Evolutionary conservation across 2,888 invertebrate species (phyloP).

Genomic region (Gerosis bhagava): DNA sequence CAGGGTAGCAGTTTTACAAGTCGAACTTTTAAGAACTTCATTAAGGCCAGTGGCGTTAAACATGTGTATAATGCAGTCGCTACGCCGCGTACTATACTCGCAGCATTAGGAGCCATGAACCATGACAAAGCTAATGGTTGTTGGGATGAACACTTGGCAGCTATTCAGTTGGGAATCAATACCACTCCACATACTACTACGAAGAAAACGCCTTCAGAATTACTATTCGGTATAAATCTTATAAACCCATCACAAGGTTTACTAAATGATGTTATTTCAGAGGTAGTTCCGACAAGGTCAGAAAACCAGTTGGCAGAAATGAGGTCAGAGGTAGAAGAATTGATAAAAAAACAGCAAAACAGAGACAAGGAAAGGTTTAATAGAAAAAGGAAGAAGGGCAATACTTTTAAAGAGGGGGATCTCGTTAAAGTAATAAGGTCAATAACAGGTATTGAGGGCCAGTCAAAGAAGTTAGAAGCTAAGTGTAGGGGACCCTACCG

Average conservation of each 20-base stretch:
- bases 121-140: background rate
- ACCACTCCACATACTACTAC: constrained; percentile 5
- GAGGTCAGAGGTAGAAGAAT: no score
- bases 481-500: constrained; percentile 34
- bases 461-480: constrained; percentile 29
- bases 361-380: background rate
- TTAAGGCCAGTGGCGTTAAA: background rate
- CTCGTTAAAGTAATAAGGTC: background rate
- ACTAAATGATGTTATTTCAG: no score
- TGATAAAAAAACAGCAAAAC: background rate
- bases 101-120: background rate
- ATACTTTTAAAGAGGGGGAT: background rate
- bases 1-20: background rate
- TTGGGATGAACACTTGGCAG: constrained; percentile 11
- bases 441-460: constrained; percentile 4
- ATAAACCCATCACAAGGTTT: no score
- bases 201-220: constrained; percentile 7
- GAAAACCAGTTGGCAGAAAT: no score
- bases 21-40: background rate
- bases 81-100: constrained; percentile 9
- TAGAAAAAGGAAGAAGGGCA: background rate
- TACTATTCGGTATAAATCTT: constrained; percentile 5
- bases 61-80: constrained; percentile 13
- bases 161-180: constrained; percentile 15
- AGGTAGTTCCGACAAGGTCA: no score